A percentile compares a stretch with the other conserved stretches of the same genome.
Conservation (phyloP, 2,888 invertebrate species). For the Lasioglossum zephyrum region DNA sequence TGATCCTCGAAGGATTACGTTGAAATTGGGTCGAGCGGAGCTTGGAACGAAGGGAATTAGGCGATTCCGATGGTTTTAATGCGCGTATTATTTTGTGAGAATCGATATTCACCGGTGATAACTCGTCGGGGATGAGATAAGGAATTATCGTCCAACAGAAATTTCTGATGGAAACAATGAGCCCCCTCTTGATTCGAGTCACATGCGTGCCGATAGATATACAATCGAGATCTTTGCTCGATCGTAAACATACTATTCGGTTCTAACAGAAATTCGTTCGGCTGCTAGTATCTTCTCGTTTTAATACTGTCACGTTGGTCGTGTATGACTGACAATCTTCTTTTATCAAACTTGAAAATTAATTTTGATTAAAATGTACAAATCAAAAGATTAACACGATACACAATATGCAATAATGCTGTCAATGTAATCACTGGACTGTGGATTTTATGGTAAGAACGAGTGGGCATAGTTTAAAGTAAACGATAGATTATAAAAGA, state of each 20-base stretch:
- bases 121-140: conserved; percentile 1
- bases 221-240: background rate
- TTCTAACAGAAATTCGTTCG: background rate
- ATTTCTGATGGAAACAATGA: background rate
- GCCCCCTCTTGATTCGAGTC: background rate
- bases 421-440: too few relatives aligned
- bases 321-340: background rate
- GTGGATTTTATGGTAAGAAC: too few relatives aligned
- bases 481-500: too few relatives aligned
- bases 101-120: background rate
- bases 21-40: background rate
- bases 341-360: background rate
- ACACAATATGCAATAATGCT: too few relatives aligned
- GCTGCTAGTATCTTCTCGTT: background rate
- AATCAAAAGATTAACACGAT: too few relatives aligned
- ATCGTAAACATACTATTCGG: background rate
- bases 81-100: background rate
- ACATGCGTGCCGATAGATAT: background rate
- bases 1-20: background rate
- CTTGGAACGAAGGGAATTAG: background rate
- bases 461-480: too few relatives aligned
- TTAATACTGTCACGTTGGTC: background rate
- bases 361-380: background rate
- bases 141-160: background rate
- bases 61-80: background rate